Conservation (phyloP, 30 jellyfish, hydroid and myxozoan genomes). For the Euphysa ruthae region DNA sequence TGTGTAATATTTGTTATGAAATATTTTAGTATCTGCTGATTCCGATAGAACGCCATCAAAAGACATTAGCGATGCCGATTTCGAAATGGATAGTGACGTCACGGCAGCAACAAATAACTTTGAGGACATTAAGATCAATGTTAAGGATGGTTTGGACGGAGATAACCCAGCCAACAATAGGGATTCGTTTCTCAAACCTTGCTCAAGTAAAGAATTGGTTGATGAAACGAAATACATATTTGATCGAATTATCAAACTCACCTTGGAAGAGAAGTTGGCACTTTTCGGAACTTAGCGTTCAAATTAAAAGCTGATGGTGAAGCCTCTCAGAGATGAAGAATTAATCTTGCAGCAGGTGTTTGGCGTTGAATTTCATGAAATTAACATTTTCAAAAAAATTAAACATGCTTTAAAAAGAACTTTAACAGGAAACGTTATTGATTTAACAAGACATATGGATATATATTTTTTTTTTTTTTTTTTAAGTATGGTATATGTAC, state of each 20-base stretch:
- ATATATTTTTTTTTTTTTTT: too few species aligned
- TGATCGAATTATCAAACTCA: not conserved
- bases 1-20: too few species aligned
- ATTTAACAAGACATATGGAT: too few species aligned
- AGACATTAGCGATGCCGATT: not conserved
- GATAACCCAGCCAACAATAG: constrained; percentile 7
- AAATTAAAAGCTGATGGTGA: too few species aligned
- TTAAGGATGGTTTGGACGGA: not conserved
- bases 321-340: too few species aligned
- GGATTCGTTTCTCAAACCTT: not conserved
- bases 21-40: too few species aligned
- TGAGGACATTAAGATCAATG: not conserved
- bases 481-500: too few species aligned
- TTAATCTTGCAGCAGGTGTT: too few species aligned
- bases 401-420: not conserved
- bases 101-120: not conserved
- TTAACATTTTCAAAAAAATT: not conserved
- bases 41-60: too few species aligned
- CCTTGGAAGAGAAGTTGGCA: constrained; percentile 18
- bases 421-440: not conserved
- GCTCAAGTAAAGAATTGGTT: constrained; percentile 16
- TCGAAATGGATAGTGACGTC: constrained; percentile 6
- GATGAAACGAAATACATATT: constrained; percentile 21
- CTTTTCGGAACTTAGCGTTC: not conserved
- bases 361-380: not conserved